Base-by-base conservation (phyloP, 1,140 invertebrate species). In the Hylaeus volcanicus region DNA sequence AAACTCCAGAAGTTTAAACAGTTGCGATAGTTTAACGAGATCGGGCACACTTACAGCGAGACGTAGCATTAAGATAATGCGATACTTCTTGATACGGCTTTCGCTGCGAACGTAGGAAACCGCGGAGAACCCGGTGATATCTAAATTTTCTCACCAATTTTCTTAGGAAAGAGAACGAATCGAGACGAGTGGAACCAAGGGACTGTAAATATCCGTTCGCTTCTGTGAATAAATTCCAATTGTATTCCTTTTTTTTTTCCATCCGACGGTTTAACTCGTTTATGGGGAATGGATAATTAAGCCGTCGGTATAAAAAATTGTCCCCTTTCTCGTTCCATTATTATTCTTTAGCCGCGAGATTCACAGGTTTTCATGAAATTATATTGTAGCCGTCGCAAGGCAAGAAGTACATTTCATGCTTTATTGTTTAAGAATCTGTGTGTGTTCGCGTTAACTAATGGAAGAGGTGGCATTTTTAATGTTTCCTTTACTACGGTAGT, bases 21-120 rank as follows among this genome's bases (percentile, higher is more conserved):
- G 85, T 86, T 86, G 53, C 80, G 75, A 72, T 58, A 82, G 83
- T 86, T 86, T 83, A 79, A 86, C 66, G 70, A 86, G 79, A 86
- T 86, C 74, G 61, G 77, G 79, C 63, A 74, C 6, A 65, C 69
- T 61, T 51, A 58, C 14, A 55, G 41, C 73, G 26, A 56, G 82
- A 77, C 53, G 48, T 58, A 12, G 63, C 68, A 74, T 81, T 81
- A 78, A 72, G 84, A 85, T 85, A 81, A 68, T 15, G n/a, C 41
- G 51, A 76, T 68, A 74, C 76, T 61, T 85, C 61, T 68, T 81
- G 69, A 70, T 77, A 81, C 48, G 74, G 53, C 51, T 53, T 74
- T 43, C 43, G 48, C 65, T 15, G 56, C 12, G 26, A 51, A 53
- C 48, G 66, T 61, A 75, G 66, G 68, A 55, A 72, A 82, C 69